Conservation (phyloP, 1,140 invertebrate genomes). For the Stegodyphus dumicola region DNA sequence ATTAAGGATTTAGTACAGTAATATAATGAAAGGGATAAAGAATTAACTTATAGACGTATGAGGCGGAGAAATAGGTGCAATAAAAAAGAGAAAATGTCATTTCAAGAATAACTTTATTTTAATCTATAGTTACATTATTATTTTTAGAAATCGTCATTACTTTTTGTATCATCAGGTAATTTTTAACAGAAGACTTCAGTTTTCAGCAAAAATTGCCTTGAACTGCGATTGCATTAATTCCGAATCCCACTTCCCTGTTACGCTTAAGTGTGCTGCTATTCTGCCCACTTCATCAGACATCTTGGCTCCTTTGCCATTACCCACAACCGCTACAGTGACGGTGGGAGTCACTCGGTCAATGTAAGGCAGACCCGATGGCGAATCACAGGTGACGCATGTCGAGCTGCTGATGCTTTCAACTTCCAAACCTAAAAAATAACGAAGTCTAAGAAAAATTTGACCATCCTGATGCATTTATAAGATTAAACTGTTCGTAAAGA, state of each 20-base stretch:
- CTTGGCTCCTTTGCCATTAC: constrained; percentile 28
- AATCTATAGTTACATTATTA: too few relatives aligned
- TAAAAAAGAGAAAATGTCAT: too few relatives aligned
- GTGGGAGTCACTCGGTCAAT: constrained; percentile 28
- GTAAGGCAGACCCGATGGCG: constrained; percentile 30
- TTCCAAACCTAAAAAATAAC: neutral
- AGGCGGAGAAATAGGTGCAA: too few relatives aligned
- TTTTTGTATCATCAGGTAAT: too few relatives aligned
- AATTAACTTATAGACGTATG: too few relatives aligned
- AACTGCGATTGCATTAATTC: constrained; percentile 4
- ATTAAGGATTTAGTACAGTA: too few relatives aligned
- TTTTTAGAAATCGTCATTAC: too few relatives aligned
- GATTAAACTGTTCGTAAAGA: too few relatives aligned
- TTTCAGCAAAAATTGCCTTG: neutral
- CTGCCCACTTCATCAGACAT: constrained; percentile 44
- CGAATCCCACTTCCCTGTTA: constrained; percentile 19
- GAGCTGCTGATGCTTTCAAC: constrained; percentile 10
- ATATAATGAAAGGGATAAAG: too few relatives aligned
- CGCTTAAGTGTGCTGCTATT: constrained; percentile 10
- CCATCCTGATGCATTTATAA: too few relatives aligned
- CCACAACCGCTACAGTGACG: constrained; percentile 24
- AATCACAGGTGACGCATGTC: constrained; percentile 22
- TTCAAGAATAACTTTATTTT: too few relatives aligned
- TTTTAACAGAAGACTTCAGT: neutral
- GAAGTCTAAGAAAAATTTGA: too few relatives aligned